Evolutionary conservation across 1,140 invertebrate species (phyloP), one percentile per base, ranked within the genome.

Genomic region (Plodia interpunctella): DNA sequence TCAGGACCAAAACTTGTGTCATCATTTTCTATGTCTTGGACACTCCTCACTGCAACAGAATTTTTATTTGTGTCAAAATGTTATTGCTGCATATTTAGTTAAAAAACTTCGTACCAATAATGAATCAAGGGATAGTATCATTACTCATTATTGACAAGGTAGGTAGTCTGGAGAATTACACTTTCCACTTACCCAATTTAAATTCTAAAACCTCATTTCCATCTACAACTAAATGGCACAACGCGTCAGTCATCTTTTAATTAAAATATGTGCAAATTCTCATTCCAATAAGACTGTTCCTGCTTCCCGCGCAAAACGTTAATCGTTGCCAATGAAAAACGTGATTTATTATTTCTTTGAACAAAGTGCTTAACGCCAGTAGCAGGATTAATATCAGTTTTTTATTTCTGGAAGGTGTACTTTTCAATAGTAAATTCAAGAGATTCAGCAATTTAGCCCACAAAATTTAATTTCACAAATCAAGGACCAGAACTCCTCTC

Each of bases 121-220:
- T n/a, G n/a, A n/a, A n/a, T n/a, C n/a, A n/a, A n/a, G n/a, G n/a
- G n/a, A n/a, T n/a, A n/a, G n/a, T n/a, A n/a, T n/a, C n/a, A n/a
- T n/a, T n/a, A n/a, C n/a, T n/a, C n/a, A n/a, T n/a, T n/a, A n/a
- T n/a, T n/a, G n/a, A n/a, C n/a, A n/a, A n/a, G n/a, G n/a, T n/a
- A n/a, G n/a, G n/a, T n/a, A n/a, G n/a, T n/a, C n/a, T n/a, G n/a
- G n/a, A n/a, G n/a, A n/a, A n/a, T n/a, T n/a, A n/a, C n/a, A n/a
- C n/a, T n/a, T 62, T 62, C 54, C 21, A 74, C 89, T 91, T 89
- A 95, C 94, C 92, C 61, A 97, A 90, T 91, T 96, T 96, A 18
- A 97, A 92, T 77, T 96, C 92, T 5, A 97, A 85, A 8, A 92
- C 93, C 66, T 95, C 93, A 69, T 96, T 95, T 49, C 94, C 93